Evolutionary conservation across 2,888 invertebrate genomes (phyloP).

Genomic region (Odontomyia ornata): DNA sequence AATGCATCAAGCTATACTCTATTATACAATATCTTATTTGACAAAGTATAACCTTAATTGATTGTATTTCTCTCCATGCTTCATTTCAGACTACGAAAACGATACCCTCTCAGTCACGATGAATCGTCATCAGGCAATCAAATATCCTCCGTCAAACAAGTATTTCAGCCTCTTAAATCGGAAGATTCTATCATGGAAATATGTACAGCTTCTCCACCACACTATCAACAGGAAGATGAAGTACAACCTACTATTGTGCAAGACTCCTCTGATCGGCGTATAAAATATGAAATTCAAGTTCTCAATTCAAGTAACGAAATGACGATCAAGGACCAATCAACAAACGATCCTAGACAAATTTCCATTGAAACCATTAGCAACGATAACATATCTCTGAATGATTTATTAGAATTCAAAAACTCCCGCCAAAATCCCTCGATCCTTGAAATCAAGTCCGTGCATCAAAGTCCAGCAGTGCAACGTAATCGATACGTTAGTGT

Average conservation of each 20-base stretch:
- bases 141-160: no score
- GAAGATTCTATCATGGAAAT: no score
- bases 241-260: background rate
- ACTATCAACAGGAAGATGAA: no score
- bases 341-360: constrained; percentile 56
- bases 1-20: no score
- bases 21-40: no score
- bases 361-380: constrained; percentile 58
- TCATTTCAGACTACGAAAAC: constrained; percentile 59
- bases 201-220: no score
- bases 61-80: background rate
- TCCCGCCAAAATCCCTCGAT: background rate
- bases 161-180: no score
- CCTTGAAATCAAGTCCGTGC: background rate
- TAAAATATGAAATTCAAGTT: constrained; percentile 29
- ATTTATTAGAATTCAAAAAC: constrained; percentile 60
- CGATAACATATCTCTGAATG: constrained; percentile 61
- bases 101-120: constrained; percentile 57
- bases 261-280: background rate
- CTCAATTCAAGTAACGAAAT: background rate
- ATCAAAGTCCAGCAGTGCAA: background rate
- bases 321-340: background rate
- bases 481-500: background rate
- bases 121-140: constrained; percentile 42
- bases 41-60: no score